Evolutionary conservation across 2,113 vertebrate species (phyloP), one percentile per base, ranked within the genome.

Genomic region (Lynx canadensis): DNA sequence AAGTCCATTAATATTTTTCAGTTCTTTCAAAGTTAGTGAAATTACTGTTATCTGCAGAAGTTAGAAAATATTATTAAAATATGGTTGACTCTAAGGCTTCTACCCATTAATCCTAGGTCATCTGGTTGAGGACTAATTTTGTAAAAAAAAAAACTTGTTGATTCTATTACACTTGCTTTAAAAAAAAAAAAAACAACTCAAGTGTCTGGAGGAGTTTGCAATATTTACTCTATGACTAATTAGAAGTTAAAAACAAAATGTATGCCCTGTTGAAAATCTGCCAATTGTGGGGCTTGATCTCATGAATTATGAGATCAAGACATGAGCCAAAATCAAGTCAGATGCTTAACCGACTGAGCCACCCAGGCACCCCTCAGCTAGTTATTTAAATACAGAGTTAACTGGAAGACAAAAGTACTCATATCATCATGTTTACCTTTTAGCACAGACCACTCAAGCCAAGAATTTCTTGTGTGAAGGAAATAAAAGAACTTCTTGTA

Each of bases 191-290:
- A 7, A 45, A 45, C 6, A 45, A 57, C 38, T 29, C 48, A 83
- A 52, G 5, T 41, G 29, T 69, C 60, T 92, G 9, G 19, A 87
- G 87, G 71, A 87, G 48, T 57, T 19, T 55, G 18, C 38, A 76
- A 3, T 96, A 80, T 96, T 92, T 97, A 89, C 27, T 89, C 4
- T 73, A 7, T 86, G 65, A 81, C 68, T 74, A 93, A 90, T 95
- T 85, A 81, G 69, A 86, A 60, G 31, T 88, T 88, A 71, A 87
- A 55, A 82, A 38, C 36, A 87, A 63, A 88, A 36, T 89, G 13
- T 69, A 88, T 89, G 9, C 60, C 41, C 25, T 80, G 19, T 89
- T 89, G 52, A 45, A 45, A 45, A 45, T 45, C 45, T 45, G 45
- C 50, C 50, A 12, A 14, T 50, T 50, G 50, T 14, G 50, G 50